Conservation (phyloP, 2,888 invertebrate species). For the Poecilobothrus nobilitatus region DNA sequence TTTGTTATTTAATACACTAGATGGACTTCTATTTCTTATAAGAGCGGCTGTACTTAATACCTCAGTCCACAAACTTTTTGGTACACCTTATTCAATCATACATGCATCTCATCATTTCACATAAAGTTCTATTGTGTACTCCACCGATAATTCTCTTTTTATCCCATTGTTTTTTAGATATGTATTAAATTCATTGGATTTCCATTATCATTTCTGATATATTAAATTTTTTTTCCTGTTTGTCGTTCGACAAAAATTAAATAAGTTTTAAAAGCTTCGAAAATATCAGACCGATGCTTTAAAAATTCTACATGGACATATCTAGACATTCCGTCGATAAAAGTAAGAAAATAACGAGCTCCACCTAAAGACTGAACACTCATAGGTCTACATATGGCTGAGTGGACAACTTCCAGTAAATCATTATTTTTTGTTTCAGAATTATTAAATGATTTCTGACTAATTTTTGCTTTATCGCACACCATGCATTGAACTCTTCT, state of each 20-base stretch:
- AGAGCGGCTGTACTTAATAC: background rate
- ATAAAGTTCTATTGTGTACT: conserved; percentile 21
- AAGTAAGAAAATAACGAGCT: conserved; percentile 14
- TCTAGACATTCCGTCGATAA: conserved; percentile 13
- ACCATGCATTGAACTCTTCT: conserved; percentile 2
- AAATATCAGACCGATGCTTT: conserved; percentile 22
- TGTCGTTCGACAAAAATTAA: conserved; percentile 22
- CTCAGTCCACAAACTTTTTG: background rate
- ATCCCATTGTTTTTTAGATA: conserved; percentile 25
- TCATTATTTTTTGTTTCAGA: background rate
- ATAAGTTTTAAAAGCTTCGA: conserved; percentile 14
- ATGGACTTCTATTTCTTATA: background rate
- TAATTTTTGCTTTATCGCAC: conserved; percentile 12
- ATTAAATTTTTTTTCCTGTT: conserved; percentile 23
- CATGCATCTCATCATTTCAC: conserved; percentile 30
- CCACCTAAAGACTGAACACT: conserved; percentile 11
- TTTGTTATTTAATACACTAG: background rate
- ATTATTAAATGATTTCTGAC: background rate
- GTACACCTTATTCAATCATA: conserved; percentile 19
- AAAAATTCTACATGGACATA: conserved; percentile 17
- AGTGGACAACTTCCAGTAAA: conserved; percentile 8
- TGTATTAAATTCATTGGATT: conserved; percentile 19
- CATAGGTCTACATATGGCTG: conserved; percentile 16
- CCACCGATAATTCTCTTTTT: conserved; percentile 23
- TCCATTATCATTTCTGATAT: conserved; percentile 27